A percentile compares a stretch with the other conserved stretches of the same genome.
These are phyloP conservation scores for Coremacera marginata DNA, from an alignment of 2,888 invertebrate species.

Conservation along the genomic window DNA sequence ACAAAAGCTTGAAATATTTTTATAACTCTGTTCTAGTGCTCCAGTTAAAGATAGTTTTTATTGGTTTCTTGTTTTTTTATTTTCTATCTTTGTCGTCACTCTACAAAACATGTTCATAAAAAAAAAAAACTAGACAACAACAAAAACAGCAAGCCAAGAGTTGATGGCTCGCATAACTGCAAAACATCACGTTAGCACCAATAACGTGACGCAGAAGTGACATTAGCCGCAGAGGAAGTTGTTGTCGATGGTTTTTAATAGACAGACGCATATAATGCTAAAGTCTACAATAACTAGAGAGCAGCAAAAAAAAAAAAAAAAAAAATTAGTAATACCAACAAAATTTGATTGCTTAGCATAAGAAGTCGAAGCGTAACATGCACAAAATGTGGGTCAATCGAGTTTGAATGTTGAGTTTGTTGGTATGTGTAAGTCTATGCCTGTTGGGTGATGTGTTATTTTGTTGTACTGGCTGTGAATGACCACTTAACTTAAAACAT, in stretches of 20 bases:
- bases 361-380: neutral
- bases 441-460: neutral
- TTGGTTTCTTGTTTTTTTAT: no score
- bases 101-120: neutral
- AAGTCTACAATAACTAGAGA: neutral
- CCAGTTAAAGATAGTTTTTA: no score
- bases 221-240: constrained; percentile 11
- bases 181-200: no score
- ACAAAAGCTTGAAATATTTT: neutral
- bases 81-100: neutral
- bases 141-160: neutral
- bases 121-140: neutral
- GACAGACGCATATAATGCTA: neutral
- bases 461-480: neutral
- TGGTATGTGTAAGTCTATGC: neutral
- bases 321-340: neutral
- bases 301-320: neutral
- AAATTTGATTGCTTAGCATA: constrained; percentile 4
- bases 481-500: constrained; percentile 18
- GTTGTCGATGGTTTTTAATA: constrained; percentile 1
- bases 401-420: neutral
- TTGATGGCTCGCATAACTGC: no score
- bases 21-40: no score
- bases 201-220: neutral
- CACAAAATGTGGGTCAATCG: constrained; percentile 22